These are phyloP conservation scores for Tragulus kanchil DNA, from an alignment of 2,113 vertebrate genomes.

Conservation along the genomic window DNA sequence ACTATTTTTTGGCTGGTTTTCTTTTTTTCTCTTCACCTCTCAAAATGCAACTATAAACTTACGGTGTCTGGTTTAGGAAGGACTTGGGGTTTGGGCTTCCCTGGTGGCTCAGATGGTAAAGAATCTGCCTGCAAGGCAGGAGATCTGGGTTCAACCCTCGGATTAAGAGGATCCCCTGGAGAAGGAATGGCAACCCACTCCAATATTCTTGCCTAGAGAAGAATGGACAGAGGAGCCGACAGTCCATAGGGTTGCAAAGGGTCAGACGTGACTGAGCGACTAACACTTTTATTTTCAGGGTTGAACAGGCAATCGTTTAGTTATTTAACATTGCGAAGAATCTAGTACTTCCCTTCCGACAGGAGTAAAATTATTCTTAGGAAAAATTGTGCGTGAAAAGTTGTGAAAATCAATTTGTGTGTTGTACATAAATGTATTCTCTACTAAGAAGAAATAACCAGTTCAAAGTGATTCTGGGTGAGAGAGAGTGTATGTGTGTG, in stretches of 20 bases:
- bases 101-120: neutral
- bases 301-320: neutral
- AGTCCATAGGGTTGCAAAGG: neutral
- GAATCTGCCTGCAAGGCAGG: neutral
- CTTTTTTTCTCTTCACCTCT: neutral
- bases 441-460: conserved; percentile 18
- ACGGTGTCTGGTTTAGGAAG: neutral
- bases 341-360: neutral
- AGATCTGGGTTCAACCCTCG: neutral
- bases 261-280: neutral
- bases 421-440: neutral
- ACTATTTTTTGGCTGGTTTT: neutral
- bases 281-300: neutral
- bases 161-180: neutral
- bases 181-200: neutral
- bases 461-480: neutral
- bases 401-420: neutral
- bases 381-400: conserved; percentile 11
- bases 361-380: neutral
- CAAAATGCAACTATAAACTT: neutral
- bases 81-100: neutral
- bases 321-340: neutral
- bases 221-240: neutral
- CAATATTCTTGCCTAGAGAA: neutral
- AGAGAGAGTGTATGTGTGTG: neutral